phyloP scores from a whole-genome alignment of 2,888 invertebrate genomes.

The Lasioglossum lativentre region DNA sequence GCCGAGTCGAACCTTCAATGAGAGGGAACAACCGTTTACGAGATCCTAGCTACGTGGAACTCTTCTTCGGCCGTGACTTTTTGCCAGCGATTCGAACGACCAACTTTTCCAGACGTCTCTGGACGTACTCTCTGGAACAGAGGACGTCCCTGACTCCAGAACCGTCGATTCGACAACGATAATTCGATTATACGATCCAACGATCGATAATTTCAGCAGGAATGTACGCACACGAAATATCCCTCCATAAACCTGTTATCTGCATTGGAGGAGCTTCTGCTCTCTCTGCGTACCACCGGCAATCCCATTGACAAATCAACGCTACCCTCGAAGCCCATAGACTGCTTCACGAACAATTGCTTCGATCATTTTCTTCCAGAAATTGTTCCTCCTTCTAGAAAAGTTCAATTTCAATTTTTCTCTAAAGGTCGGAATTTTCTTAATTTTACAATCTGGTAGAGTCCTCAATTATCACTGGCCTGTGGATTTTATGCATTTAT shows the following conservation, averaged over 20 bases:
- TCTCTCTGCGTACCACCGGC: neutral
- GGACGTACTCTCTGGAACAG: neutral
- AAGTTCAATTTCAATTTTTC: neutral
- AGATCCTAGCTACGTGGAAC: constrained; percentile 12
- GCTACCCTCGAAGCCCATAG: neutral
- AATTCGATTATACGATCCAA: constrained; percentile 53
- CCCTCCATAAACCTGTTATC: constrained; percentile 33
- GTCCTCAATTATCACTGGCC: no score
- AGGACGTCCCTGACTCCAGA: neutral
- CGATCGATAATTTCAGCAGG: constrained; percentile 43
- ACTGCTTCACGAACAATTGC: neutral
- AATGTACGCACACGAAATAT: constrained; percentile 14
- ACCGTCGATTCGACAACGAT: constrained; percentile 22
- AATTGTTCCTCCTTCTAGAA: neutral
- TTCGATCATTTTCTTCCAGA: neutral
- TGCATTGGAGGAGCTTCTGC: constrained; percentile 30
- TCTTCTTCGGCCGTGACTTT: constrained; percentile 7
- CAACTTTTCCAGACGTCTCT: constrained; percentile 21
- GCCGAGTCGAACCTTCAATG: constrained; percentile 36
- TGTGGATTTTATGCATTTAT: no score
- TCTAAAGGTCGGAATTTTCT: neutral
- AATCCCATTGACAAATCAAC: constrained; percentile 28
- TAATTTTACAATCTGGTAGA: no score
- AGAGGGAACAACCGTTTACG: constrained; percentile 37
- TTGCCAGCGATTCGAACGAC: constrained; percentile 24